Percentiles rank a stretch among this genome's conserved stretches.
Conservation (phyloP, 1,140 invertebrate species). For the Ips typographus region DNA sequence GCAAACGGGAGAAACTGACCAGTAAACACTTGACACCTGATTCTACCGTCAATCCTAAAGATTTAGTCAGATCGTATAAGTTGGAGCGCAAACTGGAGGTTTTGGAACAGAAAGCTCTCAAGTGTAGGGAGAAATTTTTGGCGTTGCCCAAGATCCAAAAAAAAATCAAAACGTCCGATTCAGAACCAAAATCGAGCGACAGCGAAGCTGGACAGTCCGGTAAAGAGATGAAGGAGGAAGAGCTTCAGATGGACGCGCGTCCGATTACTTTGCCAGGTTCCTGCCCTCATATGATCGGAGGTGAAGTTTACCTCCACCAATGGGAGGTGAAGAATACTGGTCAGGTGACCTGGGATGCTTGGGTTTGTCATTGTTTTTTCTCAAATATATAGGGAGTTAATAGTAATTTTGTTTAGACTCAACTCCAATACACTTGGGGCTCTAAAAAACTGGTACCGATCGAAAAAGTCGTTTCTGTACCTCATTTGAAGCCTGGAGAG, state of each 20-base stretch:
- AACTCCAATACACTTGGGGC: constrained; percentile 49
- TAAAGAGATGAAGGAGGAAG: constrained; percentile 4
- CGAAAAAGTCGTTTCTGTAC: constrained; percentile 43
- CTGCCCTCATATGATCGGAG: constrained; percentile 45
- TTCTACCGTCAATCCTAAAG: constrained; percentile 19
- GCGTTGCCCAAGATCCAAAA: constrained; percentile 29
- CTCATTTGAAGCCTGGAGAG: constrained; percentile 48
- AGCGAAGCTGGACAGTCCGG: constrained; percentile 38
- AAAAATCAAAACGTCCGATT: constrained; percentile 24
- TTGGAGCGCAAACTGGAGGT: constrained; percentile 51
- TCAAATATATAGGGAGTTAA: no score
- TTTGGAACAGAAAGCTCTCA: constrained; percentile 49
- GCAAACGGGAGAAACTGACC: no score
- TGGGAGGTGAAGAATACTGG: constrained; percentile 52
- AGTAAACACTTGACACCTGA: no score
- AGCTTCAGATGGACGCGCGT: constrained; percentile 44
- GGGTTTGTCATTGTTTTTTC: constrained; percentile 35
- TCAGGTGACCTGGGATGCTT: constrained; percentile 43
- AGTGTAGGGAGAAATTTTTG: constrained; percentile 48
- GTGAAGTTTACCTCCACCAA: constrained; percentile 47
- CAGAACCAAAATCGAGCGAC: constrained; percentile 39
- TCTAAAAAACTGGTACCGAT: constrained; percentile 44
- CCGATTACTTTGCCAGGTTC: constrained; percentile 35
- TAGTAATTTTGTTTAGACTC: constrained; percentile 41
- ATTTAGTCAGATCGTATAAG: constrained; percentile 42